Conservation (phyloP, 2,888 invertebrate genomes). For the Conus canariensis region DNA sequence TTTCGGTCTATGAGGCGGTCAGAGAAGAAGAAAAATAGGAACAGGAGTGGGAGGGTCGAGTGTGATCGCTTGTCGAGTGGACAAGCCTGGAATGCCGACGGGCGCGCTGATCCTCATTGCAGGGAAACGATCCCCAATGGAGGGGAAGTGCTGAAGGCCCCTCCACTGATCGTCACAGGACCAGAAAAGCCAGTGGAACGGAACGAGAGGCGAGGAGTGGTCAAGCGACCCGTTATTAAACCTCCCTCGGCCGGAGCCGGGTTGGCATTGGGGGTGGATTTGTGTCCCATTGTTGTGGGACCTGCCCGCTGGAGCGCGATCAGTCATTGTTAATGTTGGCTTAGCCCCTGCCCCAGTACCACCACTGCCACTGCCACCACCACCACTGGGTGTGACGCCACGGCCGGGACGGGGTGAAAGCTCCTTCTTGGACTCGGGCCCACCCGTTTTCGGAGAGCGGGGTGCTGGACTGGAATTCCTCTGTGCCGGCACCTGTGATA, state of each 20-base stretch:
- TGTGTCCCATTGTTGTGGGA: slow-evolving; percentile 33
- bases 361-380: not conserved
- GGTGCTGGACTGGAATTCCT: slow-evolving; percentile 17
- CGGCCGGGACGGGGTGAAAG: not conserved
- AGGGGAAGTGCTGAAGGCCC: not conserved
- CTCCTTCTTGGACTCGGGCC: slow-evolving; percentile 22
- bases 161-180: not conserved
- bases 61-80: no score
- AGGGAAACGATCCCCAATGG: not conserved
- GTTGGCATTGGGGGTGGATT: not conserved
- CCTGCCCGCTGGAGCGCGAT: slow-evolving; percentile 31
- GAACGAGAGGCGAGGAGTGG: slow-evolving; percentile 22
- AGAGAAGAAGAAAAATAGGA: not conserved
- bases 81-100: no score
- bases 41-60: not conserved
- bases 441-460: not conserved
- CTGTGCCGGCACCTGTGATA: slow-evolving; percentile 26
- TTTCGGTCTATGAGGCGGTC: no score
- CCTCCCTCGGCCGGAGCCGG: not conserved
- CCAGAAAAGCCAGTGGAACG: not conserved
- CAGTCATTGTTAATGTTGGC: slow-evolving; percentile 32
- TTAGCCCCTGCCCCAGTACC: not conserved
- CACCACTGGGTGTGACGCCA: slow-evolving; percentile 1
- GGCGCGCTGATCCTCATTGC: no score
- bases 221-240: slow-evolving; percentile 30